Evolutionary conservation across 2,888 invertebrate species (phyloP), one percentile per base, ranked within the genome.

Genomic region (Tinea semifulvella): DNA sequence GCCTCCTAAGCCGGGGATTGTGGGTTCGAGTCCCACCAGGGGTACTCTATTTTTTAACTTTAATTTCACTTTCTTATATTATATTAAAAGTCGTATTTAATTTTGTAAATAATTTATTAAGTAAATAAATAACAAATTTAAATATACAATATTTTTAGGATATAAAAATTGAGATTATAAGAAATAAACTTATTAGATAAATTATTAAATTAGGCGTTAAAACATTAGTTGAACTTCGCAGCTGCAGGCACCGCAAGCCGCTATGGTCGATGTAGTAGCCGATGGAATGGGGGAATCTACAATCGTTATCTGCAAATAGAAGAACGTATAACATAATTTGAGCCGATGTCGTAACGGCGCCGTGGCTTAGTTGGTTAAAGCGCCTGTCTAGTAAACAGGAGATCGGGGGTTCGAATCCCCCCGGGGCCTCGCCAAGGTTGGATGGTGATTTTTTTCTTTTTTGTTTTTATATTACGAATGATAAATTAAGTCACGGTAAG

Each of bases 1-100:
- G 87, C 86, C 86, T 86, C 87, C 87, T 87, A 86, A 87, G 86
- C 86, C 86, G 86, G 86, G 86, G 86, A 86, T 85, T 87, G 86
- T 86, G 86, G 86, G 86, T 86, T 86, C 86, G 86, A 86, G 86
- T 86, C 86, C 86, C 86, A 86, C 86, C 86, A 86, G 86, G 86
- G 86, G 86, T 86, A 86, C 50, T 45, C 1, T 2, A 22, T 26
- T n/a, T n/a, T n/a, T n/a, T n/a, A 22, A 8, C 22, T 22, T 22
- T 22, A 8, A 7, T 22, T 22, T 22, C n/a, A n/a, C 8, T 22
- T 22, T 22, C 5, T 5, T 22, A 8, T 22, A 22, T 22, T 8
- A 22, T 5, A 22, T 22, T 22, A 7, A 22, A 7, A 22, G 8
- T 22, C 5, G 8, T 7, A 22, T 8, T 22, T 10, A 31, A 5